A percentile compares a stretch with the other conserved stretches of the same genome.
These are phyloP conservation scores for Trachelus stipa DNA, from an alignment of 2,888 invertebrate genomes.

Conservation along the genomic window DNA sequence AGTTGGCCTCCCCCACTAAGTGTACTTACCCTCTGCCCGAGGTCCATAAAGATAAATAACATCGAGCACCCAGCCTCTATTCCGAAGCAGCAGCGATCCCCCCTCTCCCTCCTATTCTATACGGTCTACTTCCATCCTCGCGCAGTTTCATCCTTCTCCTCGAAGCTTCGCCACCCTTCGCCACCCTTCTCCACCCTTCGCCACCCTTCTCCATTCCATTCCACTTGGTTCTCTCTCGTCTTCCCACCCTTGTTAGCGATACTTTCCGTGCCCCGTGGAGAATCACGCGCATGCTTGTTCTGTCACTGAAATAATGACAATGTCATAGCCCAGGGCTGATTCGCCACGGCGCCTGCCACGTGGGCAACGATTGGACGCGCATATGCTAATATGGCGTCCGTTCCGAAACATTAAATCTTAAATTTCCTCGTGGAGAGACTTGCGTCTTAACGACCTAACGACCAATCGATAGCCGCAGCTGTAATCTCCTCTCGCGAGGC, in stretches of 20 bases:
- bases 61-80: constrained; percentile 35
- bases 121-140: constrained; percentile 7
- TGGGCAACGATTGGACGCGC: constrained; percentile 65
- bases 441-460: constrained; percentile 13
- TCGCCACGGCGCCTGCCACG: constrained; percentile 62
- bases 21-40: constrained; percentile 66
- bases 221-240: constrained; percentile 30
- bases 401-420: constrained; percentile 63
- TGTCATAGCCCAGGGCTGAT: constrained; percentile 61
- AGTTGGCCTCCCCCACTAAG: constrained; percentile 55
- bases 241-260: constrained; percentile 64
- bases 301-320: constrained; percentile 65
- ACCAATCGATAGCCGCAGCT: too few relatives aligned
- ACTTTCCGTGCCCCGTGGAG: constrained; percentile 54
- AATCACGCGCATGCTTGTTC: constrained; percentile 64
- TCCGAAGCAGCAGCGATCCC: neutral
- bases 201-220: constrained; percentile 12
- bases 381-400: constrained; percentile 66
- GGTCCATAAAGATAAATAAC: constrained; percentile 67
- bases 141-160: neutral
- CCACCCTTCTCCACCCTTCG: constrained; percentile 9
- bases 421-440: constrained; percentile 8
- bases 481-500: too few relatives aligned
- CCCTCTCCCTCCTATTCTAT: neutral
- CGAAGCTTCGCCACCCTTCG: constrained; percentile 8